Evolutionary conservation across 2,888 invertebrate species (phyloP).

Genomic region (Metellina segmentata): DNA sequence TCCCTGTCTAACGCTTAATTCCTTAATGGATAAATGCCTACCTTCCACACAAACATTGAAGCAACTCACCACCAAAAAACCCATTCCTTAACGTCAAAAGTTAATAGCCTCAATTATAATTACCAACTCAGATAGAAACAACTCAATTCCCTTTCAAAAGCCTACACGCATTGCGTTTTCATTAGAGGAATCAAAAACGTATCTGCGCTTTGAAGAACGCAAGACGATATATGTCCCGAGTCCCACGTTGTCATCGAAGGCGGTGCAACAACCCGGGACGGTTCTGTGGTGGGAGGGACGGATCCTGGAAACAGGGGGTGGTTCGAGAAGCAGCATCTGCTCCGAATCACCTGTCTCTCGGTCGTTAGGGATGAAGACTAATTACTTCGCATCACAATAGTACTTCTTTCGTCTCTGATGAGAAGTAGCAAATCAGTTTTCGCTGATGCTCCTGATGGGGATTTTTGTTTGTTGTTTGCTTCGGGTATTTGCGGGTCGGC

Average conservation of each 20-base stretch:
- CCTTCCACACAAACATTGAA: neutral
- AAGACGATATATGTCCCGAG: no score
- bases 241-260: neutral
- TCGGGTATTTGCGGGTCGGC: neutral
- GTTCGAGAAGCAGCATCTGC: slow-evolving; percentile 32
- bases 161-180: neutral
- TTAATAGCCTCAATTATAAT: neutral
- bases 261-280: neutral
- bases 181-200: neutral
- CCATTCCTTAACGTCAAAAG: neutral
- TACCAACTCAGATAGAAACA: neutral
- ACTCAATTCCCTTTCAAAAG: neutral
- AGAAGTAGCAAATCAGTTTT: slow-evolving; percentile 11
- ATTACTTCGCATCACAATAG: slow-evolving; percentile 35
- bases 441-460: neutral
- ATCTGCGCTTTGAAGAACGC: neutral
- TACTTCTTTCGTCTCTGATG: slow-evolving; percentile 24
- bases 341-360: slow-evolving; percentile 31
- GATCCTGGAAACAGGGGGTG: neutral
- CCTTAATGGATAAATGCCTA: neutral
- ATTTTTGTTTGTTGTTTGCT: slow-evolving; percentile 22
- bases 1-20: neutral
- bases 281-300: neutral
- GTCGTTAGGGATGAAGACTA: slow-evolving; percentile 49
- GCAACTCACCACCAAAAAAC: neutral